Conservation (phyloP, 2,888 invertebrate genomes). For the Boloria selene region DNA sequence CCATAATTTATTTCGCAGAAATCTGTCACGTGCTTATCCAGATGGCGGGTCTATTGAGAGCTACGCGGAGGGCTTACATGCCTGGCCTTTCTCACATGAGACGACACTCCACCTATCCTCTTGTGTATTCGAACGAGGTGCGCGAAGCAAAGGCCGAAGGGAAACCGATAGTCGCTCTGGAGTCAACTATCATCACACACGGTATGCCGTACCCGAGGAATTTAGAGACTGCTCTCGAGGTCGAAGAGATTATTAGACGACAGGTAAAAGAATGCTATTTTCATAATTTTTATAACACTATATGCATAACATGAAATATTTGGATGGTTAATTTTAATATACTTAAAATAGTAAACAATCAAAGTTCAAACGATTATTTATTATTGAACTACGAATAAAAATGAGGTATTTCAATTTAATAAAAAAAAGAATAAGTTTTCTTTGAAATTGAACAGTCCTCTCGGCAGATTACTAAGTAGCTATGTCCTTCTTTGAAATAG, state of each 20-base stretch:
- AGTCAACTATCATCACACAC: conserved; percentile 98
- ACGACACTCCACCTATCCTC: conserved; percentile 48
- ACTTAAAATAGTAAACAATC: too few species aligned
- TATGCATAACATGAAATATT: too few species aligned
- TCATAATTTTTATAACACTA: too few species aligned
- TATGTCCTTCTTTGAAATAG: too few species aligned
- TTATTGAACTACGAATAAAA: too few species aligned
- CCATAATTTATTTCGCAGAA: conserved; percentile 15
- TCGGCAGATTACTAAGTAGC: too few species aligned
- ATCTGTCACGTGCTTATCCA: conserved; percentile 32
- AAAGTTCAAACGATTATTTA: too few species aligned
- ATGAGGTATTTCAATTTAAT: too few species aligned
- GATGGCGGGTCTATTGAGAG: conserved; percentile 62
- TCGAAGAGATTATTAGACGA: conserved; percentile 89
- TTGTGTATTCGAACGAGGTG: conserved; percentile 84
- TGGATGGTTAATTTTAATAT: too few species aligned
- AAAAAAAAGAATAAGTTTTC: too few species aligned
- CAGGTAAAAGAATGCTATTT: conserved; percentile 70
- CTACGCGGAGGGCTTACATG: conserved; percentile 47
- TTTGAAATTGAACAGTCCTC: too few species aligned
- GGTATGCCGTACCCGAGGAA: conserved; percentile 98
- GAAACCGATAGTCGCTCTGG: conserved; percentile 94
- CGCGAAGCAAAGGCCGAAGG: conserved; percentile 82
- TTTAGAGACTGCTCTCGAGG: conserved; percentile 90
- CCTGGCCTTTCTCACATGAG: conserved; percentile 45